Evolutionary conservation across 2,113 vertebrate species (phyloP), one percentile per base, ranked within the genome.

Genomic region (Myotis brandtii): DNA sequence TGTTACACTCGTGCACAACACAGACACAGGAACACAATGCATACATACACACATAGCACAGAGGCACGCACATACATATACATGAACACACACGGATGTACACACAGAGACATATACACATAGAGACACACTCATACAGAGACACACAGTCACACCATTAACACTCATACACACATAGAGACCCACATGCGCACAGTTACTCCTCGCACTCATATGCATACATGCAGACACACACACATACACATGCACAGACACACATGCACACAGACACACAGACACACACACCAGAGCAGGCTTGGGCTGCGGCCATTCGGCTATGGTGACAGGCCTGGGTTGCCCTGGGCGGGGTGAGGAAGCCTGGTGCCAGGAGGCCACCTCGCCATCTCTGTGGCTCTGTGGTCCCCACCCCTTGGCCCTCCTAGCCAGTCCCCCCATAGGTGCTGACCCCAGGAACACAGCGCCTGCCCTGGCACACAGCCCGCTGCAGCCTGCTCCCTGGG

Each of bases 351-450:
- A 32, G 17, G 30, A 21, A 7, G 9, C 18, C 64, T 0, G 3
- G 48, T 17, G 0, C 20, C 21, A 9, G 0, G 40, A 4, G 13
- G 32, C 14, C 5, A 4, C 77, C 46, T 23, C 7, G 3, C 48
- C 54, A 37, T 40, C 32, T 30, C 20, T 0, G 14, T 25, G 27
- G 21, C 43, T n/a, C 25, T 37, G 67, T 54, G 25, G 34, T 18
- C 25, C 37, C 37, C n/a, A 2, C 8, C 32, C n/a, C 9, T 30
- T 11, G 25, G 32, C 43, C 27, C 64, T 83, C 69, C 34, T 2
- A 20, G 34, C 21, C 21, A 6, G 27, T 40, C 46, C 54, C 11
- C n/a, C n/a, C 27, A 9, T 14, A 18, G 67, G 6, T 3, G 13
- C 23, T 2, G 30, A 17, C 30, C 64, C 64, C 64, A 67, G 32